Evolutionary conservation across 2,888 invertebrate species (phyloP).

Genomic region (Beris morrisii): DNA sequence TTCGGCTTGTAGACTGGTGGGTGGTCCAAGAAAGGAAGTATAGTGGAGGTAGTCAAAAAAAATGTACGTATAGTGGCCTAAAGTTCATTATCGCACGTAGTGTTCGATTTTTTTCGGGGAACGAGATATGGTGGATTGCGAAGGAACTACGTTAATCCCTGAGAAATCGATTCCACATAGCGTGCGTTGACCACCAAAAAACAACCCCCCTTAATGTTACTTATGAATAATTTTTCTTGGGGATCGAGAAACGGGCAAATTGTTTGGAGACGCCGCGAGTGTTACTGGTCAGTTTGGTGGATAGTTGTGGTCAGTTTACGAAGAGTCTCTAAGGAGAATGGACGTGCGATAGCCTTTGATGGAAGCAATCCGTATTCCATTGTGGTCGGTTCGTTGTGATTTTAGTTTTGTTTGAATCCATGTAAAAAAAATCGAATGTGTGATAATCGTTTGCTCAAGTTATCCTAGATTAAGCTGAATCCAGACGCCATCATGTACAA

Average conservation of each 20-base stretch:
- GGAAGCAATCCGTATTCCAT: no score
- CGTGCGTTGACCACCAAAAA: constrained; percentile 32
- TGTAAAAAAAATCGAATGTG: no score
- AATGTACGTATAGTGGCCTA: neutral
- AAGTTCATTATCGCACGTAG: constrained; percentile 22
- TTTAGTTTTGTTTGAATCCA: no score
- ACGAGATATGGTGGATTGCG: constrained; percentile 21
- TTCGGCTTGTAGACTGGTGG: no score
- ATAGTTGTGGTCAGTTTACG: constrained; percentile 31
- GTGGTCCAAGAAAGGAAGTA: no score
- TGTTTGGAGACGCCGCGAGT: constrained; percentile 15
- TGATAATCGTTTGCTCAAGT: constrained; percentile 1
- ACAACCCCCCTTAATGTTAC: neutral
- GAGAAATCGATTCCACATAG: constrained; percentile 21
- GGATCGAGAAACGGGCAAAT: constrained; percentile 5
- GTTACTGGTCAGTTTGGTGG: constrained; percentile 14
- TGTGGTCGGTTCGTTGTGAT: no score
- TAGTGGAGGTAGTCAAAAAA: no score
- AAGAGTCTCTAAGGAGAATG: constrained; percentile 28
- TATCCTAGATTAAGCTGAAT: neutral
- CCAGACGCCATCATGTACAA: constrained; percentile 17
- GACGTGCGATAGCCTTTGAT: constrained; percentile 11
- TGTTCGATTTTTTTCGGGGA: constrained; percentile 5
- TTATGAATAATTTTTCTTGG: constrained; percentile 29
- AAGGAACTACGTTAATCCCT: constrained; percentile 27